Conservation (phyloP, 23 tunicate genomes). For the Halocynthia aurantium region DNA sequence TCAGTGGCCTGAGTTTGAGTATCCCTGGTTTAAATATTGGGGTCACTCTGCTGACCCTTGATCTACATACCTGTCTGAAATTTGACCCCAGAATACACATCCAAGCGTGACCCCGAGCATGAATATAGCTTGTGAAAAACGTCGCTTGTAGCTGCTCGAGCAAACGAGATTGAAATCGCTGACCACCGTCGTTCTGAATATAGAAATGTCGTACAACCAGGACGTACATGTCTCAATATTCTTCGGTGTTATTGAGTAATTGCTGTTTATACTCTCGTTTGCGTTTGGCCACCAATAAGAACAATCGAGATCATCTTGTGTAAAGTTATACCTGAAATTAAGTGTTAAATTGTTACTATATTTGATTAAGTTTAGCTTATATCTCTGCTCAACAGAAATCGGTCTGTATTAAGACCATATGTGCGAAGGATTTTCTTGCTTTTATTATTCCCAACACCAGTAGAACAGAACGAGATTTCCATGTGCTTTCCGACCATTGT, state of each 20-base stretch:
- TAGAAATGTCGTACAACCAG: slow-evolving; percentile 45
- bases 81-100: slow-evolving; percentile 68
- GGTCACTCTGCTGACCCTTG: background rate
- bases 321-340: background rate
- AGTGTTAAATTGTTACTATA: background rate
- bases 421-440: too few relatives aligned
- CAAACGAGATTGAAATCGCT: slow-evolving; percentile 74
- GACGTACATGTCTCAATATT: slow-evolving; percentile 30
- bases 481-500: too few relatives aligned
- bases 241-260: background rate
- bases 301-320: slow-evolving; percentile 14
- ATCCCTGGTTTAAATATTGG: too few relatives aligned
- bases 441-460: too few relatives aligned
- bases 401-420: too few relatives aligned
- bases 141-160: slow-evolving; percentile 26
- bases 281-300: slow-evolving; percentile 49
- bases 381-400: too few relatives aligned
- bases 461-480: too few relatives aligned
- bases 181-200: slow-evolving; percentile 48
- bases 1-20: too few relatives aligned
- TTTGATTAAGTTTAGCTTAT: too few relatives aligned
- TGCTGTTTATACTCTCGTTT: slow-evolving; percentile 9
- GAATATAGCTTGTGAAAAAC: slow-evolving; percentile 67
- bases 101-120: slow-evolving; percentile 86
- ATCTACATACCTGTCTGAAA: slow-evolving; percentile 71